phyloP scores from a whole-genome alignment of 2,113 vertebrate species.

The Pterocles orientalis region DNA sequence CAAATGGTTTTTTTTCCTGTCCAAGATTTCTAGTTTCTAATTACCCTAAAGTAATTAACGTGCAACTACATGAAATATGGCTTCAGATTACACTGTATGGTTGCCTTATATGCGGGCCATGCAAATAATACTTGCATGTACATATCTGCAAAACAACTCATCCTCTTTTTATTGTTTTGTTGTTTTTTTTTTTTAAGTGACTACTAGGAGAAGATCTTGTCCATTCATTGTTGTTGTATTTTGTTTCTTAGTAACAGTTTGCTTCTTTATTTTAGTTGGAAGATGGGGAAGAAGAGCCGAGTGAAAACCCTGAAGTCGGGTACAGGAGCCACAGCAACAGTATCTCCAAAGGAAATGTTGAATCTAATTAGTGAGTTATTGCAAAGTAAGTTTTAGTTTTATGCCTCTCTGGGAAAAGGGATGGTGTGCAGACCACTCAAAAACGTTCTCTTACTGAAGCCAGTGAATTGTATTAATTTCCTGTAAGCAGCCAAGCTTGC shows the following conservation, averaged over 20 bases:
- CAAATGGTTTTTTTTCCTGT: background rate
- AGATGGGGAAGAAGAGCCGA: constrained; percentile 98
- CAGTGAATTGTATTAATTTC: background rate
- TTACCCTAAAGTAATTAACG: background rate
- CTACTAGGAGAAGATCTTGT: background rate
- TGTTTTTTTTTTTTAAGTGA: background rate
- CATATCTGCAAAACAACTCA: background rate
- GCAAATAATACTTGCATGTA: background rate
- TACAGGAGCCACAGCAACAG: constrained; percentile 83
- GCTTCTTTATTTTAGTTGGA: constrained; percentile 67
- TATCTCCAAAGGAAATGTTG: constrained; percentile 94
- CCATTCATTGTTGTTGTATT: background rate
- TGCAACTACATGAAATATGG: background rate
- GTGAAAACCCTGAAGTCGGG: constrained; percentile 97
- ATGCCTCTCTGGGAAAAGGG: background rate
- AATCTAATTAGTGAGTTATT: constrained; percentile 91
- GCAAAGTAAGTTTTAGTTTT: constrained; percentile 84
- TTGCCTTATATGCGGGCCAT: background rate
- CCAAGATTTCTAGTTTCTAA: background rate
- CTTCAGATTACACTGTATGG: background rate
- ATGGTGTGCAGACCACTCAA: background rate
- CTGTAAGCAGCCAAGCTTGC: background rate
- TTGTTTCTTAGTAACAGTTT: background rate
- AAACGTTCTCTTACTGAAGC: background rate
- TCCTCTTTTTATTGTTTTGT: background rate